A percentile compares a stretch with the other conserved stretches of the same genome.
Conservation (phyloP, 2,888 invertebrate species). For the Eustalomyia histrio region DNA sequence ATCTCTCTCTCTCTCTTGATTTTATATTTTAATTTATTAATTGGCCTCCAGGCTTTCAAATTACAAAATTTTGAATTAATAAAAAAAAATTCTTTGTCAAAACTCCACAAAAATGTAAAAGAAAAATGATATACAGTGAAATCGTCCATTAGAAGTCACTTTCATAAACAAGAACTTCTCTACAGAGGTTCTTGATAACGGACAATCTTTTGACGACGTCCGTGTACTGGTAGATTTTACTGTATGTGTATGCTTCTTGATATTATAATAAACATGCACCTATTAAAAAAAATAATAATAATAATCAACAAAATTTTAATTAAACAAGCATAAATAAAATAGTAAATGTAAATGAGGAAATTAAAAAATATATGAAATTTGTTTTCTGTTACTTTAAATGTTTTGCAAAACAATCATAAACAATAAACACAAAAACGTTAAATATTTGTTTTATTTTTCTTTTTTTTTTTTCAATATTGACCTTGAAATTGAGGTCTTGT, state of each 20-base stretch:
- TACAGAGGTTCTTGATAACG: no score
- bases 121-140: no score
- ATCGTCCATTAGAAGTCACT: background rate
- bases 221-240: no score
- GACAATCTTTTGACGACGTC: no score
- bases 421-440: constrained; percentile 41
- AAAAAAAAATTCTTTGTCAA: no score
- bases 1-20: no score
- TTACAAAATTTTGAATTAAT: no score
- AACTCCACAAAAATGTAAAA: no score
- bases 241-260: no score
- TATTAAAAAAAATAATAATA: background rate
- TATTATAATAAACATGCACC: background rate
- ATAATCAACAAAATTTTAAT: constrained; percentile 11
- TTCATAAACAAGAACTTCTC: no score
- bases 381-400: constrained; percentile 11
- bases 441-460: constrained; percentile 23
- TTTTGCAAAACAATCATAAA: constrained; percentile 40
- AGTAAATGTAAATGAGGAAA: background rate
- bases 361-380: background rate
- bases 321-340: background rate
- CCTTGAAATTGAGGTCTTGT: constrained; percentile 80
- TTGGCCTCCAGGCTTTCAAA: no score
- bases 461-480: constrained; percentile 68
- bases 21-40: no score